Percentiles rank a stretch among this genome's conserved stretches.
Conservation (phyloP, 1,140 invertebrate genomes). For the Paracyclopina nana region DNA sequence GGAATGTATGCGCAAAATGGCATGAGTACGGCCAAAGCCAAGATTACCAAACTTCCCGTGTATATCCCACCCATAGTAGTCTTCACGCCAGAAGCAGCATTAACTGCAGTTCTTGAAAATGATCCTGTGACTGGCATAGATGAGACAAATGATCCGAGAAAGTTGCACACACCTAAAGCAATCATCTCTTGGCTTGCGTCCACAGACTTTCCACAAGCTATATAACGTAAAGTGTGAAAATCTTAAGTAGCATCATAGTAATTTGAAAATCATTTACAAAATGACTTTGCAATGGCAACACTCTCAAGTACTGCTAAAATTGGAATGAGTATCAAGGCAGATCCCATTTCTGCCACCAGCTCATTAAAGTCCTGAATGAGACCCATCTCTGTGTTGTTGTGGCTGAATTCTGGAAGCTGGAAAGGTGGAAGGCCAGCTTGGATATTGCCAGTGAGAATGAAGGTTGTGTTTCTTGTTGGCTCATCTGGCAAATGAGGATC, state of each 20-base stretch:
- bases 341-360: slow-evolving; percentile 42
- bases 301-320: slow-evolving; percentile 55
- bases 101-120: slow-evolving; percentile 63
- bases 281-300: slow-evolving; percentile 58
- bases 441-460: slow-evolving; percentile 33
- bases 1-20: slow-evolving; percentile 74
- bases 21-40: slow-evolving; percentile 54
- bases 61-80: slow-evolving; percentile 70
- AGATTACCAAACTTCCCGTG: slow-evolving; percentile 57
- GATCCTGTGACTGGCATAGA: slow-evolving; percentile 83
- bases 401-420: slow-evolving; percentile 40
- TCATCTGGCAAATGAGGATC: slow-evolving; percentile 32
- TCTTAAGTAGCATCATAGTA: slow-evolving; percentile 9
- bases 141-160: slow-evolving; percentile 66
- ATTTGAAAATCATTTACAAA: slow-evolving; percentile 25
- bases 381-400: no score
- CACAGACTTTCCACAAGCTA: slow-evolving; percentile 47
- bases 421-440: slow-evolving; percentile 44
- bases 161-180: slow-evolving; percentile 64
- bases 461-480: slow-evolving; percentile 30
- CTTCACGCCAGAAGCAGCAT: slow-evolving; percentile 72
- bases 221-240: slow-evolving; percentile 10
- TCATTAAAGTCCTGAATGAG: slow-evolving; percentile 43
- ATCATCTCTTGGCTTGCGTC: slow-evolving; percentile 64
- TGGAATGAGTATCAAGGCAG: slow-evolving; percentile 52